These are phyloP conservation scores for Mormyrus iriodes DNA, from an alignment of 2,113 vertebrate genomes.

Conservation along the genomic window DNA sequence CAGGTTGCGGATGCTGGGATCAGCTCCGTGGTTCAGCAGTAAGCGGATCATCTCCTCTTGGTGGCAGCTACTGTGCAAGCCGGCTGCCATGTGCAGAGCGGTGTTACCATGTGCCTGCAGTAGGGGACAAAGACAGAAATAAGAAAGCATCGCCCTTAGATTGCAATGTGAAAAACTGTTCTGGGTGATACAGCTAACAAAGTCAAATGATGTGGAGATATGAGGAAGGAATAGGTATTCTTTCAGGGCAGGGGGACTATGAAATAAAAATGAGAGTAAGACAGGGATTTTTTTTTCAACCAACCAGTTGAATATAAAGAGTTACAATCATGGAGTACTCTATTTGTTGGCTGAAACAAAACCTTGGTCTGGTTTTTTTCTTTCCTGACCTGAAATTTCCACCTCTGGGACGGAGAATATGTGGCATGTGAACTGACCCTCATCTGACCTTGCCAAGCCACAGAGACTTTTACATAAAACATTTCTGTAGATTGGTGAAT, in stretches of 20 bases:
- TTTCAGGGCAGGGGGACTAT: not conserved
- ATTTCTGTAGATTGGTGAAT: not conserved
- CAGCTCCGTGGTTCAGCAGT: slow-evolving; percentile 69
- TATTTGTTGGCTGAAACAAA: not conserved
- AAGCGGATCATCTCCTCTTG: slow-evolving; percentile 72
- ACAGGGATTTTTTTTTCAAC: not conserved
- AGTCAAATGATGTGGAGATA: not conserved
- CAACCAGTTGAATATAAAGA: not conserved
- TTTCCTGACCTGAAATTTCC: not conserved
- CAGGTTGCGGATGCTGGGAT: slow-evolving; percentile 79
- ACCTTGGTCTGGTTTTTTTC: not conserved
- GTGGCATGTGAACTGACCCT: not conserved
- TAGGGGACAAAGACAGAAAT: not conserved
- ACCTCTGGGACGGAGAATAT: not conserved
- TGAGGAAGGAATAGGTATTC: not conserved
- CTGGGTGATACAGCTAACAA: not conserved
- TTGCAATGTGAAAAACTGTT: not conserved
- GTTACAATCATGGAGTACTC: not conserved
- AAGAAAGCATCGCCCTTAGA: not conserved
- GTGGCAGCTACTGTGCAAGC: slow-evolving; percentile 65
- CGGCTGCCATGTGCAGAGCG: slow-evolving; percentile 84
- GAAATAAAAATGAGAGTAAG: not conserved
- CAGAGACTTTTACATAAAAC: not conserved
- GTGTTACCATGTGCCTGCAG: slow-evolving; percentile 83
- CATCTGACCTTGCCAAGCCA: not conserved